These are phyloP conservation scores for Chrysolina haemoptera DNA, from an alignment of 2,888 invertebrate genomes.

Conservation along the genomic window DNA sequence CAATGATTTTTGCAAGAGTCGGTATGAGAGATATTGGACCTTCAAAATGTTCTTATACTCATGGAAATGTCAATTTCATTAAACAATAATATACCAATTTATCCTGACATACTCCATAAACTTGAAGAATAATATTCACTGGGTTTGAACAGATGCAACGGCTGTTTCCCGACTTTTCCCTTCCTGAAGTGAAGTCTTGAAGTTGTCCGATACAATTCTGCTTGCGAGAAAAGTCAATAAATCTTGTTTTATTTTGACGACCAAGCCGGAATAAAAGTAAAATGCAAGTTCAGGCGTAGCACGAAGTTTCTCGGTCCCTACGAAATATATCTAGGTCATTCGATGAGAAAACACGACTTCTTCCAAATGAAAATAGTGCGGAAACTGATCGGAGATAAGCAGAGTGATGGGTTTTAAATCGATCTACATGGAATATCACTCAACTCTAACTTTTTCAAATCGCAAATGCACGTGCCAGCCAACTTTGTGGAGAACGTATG, in stretches of 20 bases:
- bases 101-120: too few species aligned
- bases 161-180: too few species aligned
- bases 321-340: neutral
- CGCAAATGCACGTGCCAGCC: neutral
- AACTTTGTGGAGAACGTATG: neutral
- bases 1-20: too few species aligned
- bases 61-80: too few species aligned
- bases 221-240: neutral
- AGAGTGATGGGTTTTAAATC: conserved; percentile 13
- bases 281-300: neutral
- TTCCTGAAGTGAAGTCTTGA: neutral
- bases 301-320: neutral
- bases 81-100: too few species aligned
- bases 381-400: neutral
- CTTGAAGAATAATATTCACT: too few species aligned
- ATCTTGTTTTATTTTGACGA: conserved; percentile 9
- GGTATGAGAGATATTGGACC: too few species aligned
- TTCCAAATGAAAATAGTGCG: neutral
- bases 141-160: too few species aligned
- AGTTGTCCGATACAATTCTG: neutral
- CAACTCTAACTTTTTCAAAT: neutral
- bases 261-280: conserved; percentile 1
- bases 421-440: conserved; percentile 17
- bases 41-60: too few species aligned
- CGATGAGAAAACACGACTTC: neutral